These are phyloP conservation scores for Leptogaster cylindrica DNA, from an alignment of 2,888 invertebrate species.

Conservation along the genomic window DNA sequence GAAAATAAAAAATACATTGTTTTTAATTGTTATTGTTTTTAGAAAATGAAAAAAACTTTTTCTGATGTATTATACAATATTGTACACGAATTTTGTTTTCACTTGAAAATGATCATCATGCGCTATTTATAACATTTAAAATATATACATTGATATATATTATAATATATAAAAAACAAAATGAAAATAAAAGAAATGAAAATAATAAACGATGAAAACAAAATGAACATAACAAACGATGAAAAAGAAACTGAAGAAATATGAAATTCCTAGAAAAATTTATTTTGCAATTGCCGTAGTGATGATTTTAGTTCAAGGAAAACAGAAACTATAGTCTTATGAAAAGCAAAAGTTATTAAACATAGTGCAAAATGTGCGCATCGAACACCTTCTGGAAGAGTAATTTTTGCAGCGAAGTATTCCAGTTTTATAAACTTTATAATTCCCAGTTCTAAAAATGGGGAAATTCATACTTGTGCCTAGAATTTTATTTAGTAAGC, in stretches of 20 bases:
- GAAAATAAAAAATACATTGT: too few relatives aligned
- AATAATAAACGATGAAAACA: neutral
- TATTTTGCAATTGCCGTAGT: conserved; percentile 34
- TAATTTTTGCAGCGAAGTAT: conserved; percentile 24
- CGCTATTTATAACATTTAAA: conserved; percentile 22
- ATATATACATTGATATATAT: too few relatives aligned
- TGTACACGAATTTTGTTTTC: conserved; percentile 23
- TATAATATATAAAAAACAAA: too few relatives aligned
- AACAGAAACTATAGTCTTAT: conserved; percentile 34
- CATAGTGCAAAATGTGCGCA: conserved; percentile 24
- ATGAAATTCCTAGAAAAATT: conserved; percentile 26
- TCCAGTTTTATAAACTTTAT: conserved; percentile 29
- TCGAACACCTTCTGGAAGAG: conserved; percentile 35
- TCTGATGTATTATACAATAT: conserved; percentile 33
- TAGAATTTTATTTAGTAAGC: conserved; percentile 26
- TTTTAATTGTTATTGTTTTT: conserved; percentile 36
- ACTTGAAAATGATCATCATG: conserved; percentile 25
- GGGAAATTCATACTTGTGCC: conserved; percentile 17
- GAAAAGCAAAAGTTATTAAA: conserved; percentile 23
- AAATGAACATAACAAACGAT: too few relatives aligned
- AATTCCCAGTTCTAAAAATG: conserved; percentile 14
- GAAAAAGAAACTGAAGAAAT: conserved; percentile 7
- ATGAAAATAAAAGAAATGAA: neutral
- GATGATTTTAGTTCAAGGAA: conserved; percentile 26
- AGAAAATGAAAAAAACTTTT: conserved; percentile 23